Base-by-base conservation (phyloP, 2,113 vertebrate species). In the Ondatra zibethicus region DNA sequence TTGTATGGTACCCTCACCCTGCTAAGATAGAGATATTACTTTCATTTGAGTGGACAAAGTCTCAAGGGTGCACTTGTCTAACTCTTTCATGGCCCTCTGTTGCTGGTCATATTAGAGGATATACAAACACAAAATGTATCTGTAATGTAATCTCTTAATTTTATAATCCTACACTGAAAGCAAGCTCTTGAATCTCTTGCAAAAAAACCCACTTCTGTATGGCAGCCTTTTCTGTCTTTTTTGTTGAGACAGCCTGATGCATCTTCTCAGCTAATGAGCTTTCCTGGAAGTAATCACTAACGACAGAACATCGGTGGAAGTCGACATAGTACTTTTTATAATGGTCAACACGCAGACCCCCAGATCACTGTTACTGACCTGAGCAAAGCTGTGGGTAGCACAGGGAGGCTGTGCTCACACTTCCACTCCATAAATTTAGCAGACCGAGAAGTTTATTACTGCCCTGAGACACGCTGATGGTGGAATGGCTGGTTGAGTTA, bases 401-500 rank as follows among this genome's bases (percentile, higher is more conserved):
- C 36, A 73, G 96, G 84, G 96, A 97, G 84, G 45, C 89, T 97
- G 96, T 97, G 96, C 87, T 97, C 7, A 16, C 84, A 97, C 89
- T 97, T 97, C 76, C 45, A 88, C 92, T 97, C 96, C 89, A 97
- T 98, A 98, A 98, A 98, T 98, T 97, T 96, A 97, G 89, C 94
- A 96, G 93, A 89, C 75, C 80, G 63, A 96, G 89, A 96, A 96
- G 95, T 97, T 98, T 98, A 98, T 98, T 95, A 96, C 96, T 96
- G 93, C 89, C 89, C 85, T 76, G 96, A 98, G 97, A 98, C 96
- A 98, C 88, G 94, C 88, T 97, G 94, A 97, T 96, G 97, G 97
- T 97, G 93, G 96, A 98, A 97, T 95, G 95, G 96, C 96, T 97
- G 94, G 95, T 96, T 97, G 97, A 97, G 96, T 97, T 98, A 98